Evolutionary conservation across 37 sponge, comb jelly and placozoan species (phyloP).

Genomic region (Amphimedon queenslandica): DNA sequence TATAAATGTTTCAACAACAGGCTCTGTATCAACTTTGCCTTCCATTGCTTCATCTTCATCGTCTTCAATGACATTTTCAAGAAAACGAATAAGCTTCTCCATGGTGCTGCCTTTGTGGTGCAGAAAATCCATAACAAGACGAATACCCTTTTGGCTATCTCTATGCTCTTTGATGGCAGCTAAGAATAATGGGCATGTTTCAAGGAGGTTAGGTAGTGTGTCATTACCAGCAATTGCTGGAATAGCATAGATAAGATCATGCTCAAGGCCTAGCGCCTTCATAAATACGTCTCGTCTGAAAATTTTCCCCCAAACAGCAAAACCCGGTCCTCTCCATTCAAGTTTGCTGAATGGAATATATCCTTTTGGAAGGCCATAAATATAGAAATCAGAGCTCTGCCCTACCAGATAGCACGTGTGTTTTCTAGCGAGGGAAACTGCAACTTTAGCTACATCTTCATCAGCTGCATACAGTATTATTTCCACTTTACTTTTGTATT

Average conservation of each 20-base stretch:
- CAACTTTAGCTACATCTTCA: conserved; percentile 32
- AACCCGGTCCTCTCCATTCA: conserved; percentile 2
- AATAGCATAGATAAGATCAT: conserved; percentile 19
- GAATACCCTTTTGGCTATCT: background rate
- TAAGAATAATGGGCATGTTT: background rate
- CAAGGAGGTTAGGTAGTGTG: background rate
- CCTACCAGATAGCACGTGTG: conserved; percentile 14
- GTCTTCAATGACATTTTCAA: too few species aligned
- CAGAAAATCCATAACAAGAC: background rate
- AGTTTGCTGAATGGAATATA: conserved; percentile 23
- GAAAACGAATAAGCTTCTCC: background rate
- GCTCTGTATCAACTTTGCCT: too few species aligned
- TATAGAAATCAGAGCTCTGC: conserved; percentile 45
- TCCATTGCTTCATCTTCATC: too few species aligned
- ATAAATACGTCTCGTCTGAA: conserved; percentile 2
- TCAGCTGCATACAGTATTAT: conserved; percentile 1
- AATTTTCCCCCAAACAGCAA: background rate
- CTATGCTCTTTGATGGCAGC: background rate
- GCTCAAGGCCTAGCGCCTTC: background rate
- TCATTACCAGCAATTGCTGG: conserved; percentile 27
- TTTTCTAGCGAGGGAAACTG: conserved; percentile 13
- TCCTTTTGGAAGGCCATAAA: conserved; percentile 19
- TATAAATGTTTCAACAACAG: background rate
- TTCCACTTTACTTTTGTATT: background rate
- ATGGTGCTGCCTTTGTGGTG: background rate